Evolutionary conservation across 2,888 invertebrate genomes (phyloP).

Genomic region (Prosopocoilus inquinatus): DNA sequence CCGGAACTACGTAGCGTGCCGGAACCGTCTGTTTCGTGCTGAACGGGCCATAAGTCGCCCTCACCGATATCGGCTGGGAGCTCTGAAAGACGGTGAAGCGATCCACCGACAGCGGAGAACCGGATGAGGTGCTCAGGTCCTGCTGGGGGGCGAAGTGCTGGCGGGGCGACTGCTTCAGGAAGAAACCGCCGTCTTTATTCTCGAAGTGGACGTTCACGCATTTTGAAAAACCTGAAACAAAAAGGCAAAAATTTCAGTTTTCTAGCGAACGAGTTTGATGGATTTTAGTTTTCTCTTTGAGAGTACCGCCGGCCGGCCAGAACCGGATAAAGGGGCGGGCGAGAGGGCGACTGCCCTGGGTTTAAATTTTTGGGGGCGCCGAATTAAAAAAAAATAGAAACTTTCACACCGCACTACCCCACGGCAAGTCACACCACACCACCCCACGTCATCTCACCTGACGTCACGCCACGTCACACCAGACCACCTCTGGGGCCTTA

Average conservation of each 20-base stretch:
- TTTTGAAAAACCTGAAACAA: slow-evolving; percentile 64
- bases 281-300: background rate
- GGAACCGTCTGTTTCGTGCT: slow-evolving; percentile 94
- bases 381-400: no score
- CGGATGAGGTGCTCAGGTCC: slow-evolving; percentile 47
- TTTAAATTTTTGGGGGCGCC: no score
- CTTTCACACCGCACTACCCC: no score
- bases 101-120: slow-evolving; percentile 77
- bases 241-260: slow-evolving; percentile 13
- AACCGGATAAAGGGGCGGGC: background rate
- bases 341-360: background rate
- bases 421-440: no score
- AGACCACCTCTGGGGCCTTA: no score
- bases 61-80: slow-evolving; percentile 84
- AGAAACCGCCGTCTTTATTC: slow-evolving; percentile 88
- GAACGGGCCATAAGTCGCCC: slow-evolving; percentile 92
- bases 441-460: no score
- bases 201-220: slow-evolving; percentile 89
- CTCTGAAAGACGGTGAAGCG: slow-evolving; percentile 91
- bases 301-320: background rate
- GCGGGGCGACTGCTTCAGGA: slow-evolving; percentile 77
- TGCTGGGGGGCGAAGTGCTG: slow-evolving; percentile 61
- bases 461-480: no score
- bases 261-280: background rate
- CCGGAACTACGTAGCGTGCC: slow-evolving; percentile 83